These are phyloP conservation scores for Paramormyrops kingsleyae DNA, from an alignment of 2,113 vertebrate species.

Conservation along the genomic window DNA sequence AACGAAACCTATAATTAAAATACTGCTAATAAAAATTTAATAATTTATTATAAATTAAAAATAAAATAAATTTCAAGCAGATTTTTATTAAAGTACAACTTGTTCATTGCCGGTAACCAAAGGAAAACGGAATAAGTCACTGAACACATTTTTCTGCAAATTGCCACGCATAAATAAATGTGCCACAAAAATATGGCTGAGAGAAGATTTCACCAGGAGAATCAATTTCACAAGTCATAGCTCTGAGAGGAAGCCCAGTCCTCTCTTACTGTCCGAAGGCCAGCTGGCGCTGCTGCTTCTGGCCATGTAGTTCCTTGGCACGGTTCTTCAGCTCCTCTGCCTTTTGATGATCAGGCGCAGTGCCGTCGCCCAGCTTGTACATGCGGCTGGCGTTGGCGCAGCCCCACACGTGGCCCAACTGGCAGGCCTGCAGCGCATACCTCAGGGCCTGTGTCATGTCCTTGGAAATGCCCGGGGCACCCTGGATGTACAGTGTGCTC, in stretches of 20 bases:
- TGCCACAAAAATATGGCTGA: background rate
- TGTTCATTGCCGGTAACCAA: background rate
- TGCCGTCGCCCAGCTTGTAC: constrained; percentile 85
- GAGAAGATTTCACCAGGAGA: background rate
- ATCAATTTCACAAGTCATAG: background rate
- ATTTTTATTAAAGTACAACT: background rate
- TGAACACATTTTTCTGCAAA: background rate
- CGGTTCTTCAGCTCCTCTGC: constrained; percentile 82
- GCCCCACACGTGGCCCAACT: constrained; percentile 81
- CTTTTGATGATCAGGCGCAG: constrained; percentile 71
- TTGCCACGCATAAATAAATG: background rate
- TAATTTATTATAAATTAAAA: background rate
- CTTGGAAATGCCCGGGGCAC: constrained; percentile 63
- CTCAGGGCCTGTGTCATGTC: constrained; percentile 69
- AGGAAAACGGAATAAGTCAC: background rate
- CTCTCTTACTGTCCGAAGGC: constrained; percentile 51
- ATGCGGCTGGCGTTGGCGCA: constrained; percentile 94
- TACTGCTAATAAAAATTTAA: background rate
- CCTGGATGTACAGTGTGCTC: constrained; percentile 76
- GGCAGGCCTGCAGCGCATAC: constrained; percentile 56
- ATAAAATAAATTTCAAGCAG: background rate
- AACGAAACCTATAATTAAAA: background rate
- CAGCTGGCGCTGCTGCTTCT: constrained; percentile 62
- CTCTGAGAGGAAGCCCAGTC: background rate
- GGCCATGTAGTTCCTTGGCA: constrained; percentile 70